Base-by-base conservation (phyloP, 2,888 invertebrate genomes). In the Campoletis raptor region DNA sequence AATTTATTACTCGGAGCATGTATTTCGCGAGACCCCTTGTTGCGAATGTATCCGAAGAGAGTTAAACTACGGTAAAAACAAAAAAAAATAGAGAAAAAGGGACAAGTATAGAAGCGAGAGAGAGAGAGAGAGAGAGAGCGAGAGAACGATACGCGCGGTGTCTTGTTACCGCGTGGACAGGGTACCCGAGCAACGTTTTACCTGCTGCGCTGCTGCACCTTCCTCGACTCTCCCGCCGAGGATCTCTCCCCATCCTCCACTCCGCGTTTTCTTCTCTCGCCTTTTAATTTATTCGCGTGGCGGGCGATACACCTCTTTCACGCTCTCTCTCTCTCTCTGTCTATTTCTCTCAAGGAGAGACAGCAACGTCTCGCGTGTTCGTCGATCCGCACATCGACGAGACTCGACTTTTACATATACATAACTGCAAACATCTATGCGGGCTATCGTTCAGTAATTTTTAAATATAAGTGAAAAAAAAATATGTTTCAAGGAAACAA, bases 81-180 rank as follows among this genome's bases (percentile, higher is more conserved):
- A n/a, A 30, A 64, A 76, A 79, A 78, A 69, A 54, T 57, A 73
- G 78, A 76, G 72, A 57, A 64, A 45, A 81, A 79, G 79, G 48
- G 66, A 70, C 67, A 48, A 79, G 45, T 36, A 73, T 36, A 70
- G 61, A 52, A 81, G 72, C 74, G 52, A 52, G 66, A 45, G 69
- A 70, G 69, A 57, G 76, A 72, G 80, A 79, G 81, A 45, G 74
- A 82, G 85, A 78, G 82, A 73, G 80, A 81, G 83, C 36, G 74
- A 83, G 85, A 79, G 82, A 77, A 80, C 84, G 81, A 81, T 88
- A 54, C 76, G 74, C 24, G 78, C 79, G 88, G 89, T 91, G 88
- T 91, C 90, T 90, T 89, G 91, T 91, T 90, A 91, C 91, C 89
- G 88, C 88, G 89, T 89, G 90, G 90, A 91, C 90, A 90, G 90